These are phyloP conservation scores for Mycogona germanica DNA, from an alignment of 2,888 invertebrate species.

Conservation along the genomic window DNA sequence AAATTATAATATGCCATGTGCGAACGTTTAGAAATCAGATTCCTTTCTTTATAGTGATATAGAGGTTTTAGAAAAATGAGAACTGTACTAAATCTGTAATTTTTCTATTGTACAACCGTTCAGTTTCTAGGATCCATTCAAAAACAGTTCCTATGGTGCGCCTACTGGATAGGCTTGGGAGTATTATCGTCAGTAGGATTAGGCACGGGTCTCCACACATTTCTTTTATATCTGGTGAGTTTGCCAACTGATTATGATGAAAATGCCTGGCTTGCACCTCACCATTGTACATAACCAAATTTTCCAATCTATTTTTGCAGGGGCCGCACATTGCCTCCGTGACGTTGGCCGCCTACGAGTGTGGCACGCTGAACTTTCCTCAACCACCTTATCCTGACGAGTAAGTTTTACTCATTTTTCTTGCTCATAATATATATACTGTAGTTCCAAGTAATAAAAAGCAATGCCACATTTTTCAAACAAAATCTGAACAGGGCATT, in stretches of 20 bases:
- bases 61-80: too few species aligned
- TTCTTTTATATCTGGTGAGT: slow-evolving; percentile 72
- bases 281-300: background rate
- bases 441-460: background rate
- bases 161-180: slow-evolving; percentile 87
- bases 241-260: background rate
- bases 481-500: too few species aligned
- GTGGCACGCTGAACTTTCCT: slow-evolving; percentile 87
- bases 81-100: too few species aligned
- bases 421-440: background rate
- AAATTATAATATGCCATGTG: too few species aligned
- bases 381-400: slow-evolving; percentile 97
- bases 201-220: slow-evolving; percentile 97
- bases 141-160: slow-evolving; percentile 50
- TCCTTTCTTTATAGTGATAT: too few species aligned
- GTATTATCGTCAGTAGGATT: slow-evolving; percentile 95
- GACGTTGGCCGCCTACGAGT: slow-evolving; percentile 96
- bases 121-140: slow-evolving; percentile 7
- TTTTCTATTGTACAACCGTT: too few species aligned
- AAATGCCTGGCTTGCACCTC: background rate
- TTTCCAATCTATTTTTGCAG: slow-evolving; percentile 27
- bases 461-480: too few species aligned
- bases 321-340: slow-evolving; percentile 99
- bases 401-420: slow-evolving; percentile 39
- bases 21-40: too few species aligned